phyloP scores from a whole-genome alignment of 2,797 vertebrate genomes.

The Fratercula arctica region DNA sequence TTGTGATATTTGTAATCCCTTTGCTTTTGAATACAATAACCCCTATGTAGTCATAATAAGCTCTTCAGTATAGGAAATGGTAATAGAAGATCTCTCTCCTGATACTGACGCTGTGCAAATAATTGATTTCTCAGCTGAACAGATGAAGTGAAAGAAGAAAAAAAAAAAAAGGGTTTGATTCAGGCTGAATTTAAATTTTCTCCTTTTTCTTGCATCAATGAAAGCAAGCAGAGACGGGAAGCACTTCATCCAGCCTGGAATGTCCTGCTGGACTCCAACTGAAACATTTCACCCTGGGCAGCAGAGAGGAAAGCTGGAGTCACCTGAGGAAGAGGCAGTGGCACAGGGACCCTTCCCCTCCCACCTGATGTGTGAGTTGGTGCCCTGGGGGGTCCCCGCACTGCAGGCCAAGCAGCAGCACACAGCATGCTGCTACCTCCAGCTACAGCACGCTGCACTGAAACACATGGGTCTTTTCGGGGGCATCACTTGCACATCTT shows the following conservation, averaged over 20 bases:
- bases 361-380: fast-evolving
- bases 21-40: conserved; percentile 56
- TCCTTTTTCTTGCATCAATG: background rate
- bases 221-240: background rate
- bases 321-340: background rate
- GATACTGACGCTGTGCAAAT: conserved; percentile 38
- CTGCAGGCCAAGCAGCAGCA: background rate
- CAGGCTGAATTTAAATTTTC: background rate
- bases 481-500: background rate
- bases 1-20: conserved; percentile 46
- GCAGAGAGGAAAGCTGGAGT: background rate
- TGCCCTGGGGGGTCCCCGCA: background rate
- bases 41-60: conserved; percentile 38
- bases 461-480: fast-evolving
- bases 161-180: fast-evolving
- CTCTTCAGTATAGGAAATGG: conserved; percentile 43
- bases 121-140: conserved; percentile 50
- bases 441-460: background rate
- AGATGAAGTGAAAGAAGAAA: background rate
- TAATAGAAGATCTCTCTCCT: conserved; percentile 35
- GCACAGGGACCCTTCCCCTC: background rate
- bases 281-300: background rate
- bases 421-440: background rate
- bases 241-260: background rate
- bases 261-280: background rate